Conservation (phyloP, 2,113 vertebrate genomes). For the Macroglossus sobrinus region DNA sequence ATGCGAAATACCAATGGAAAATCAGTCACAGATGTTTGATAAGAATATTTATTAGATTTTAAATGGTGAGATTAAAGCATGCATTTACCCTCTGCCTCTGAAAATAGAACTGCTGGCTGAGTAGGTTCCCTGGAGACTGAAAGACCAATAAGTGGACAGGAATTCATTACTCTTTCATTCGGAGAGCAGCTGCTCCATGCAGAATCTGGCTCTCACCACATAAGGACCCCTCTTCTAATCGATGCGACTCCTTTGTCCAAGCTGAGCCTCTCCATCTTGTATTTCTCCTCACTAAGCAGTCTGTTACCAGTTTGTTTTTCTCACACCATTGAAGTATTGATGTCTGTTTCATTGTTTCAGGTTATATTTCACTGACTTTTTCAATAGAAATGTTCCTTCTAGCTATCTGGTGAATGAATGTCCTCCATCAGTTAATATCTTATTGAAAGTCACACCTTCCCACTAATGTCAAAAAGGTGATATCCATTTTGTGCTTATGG, state of each 20-base stretch:
- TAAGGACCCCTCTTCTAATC: not conserved
- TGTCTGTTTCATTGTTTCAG: not conserved
- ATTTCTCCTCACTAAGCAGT: constrained; percentile 47
- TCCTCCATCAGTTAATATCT: not conserved
- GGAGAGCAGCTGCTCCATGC: constrained; percentile 6
- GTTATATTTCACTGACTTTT: constrained; percentile 43
- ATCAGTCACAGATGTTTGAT: constrained; percentile 20
- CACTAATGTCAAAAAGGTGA: not conserved
- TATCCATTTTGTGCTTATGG: not conserved
- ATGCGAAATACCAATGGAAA: not conserved
- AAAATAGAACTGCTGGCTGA: constrained; percentile 50
- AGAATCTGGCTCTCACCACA: not conserved
- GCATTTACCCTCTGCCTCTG: constrained; percentile 24
- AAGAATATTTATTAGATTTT: constrained; percentile 27
- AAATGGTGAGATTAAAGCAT: constrained; percentile 26
- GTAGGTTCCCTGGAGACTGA: constrained; percentile 28
- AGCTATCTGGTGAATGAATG: not conserved
- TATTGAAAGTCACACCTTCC: not conserved
- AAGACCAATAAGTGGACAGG: constrained; percentile 14
- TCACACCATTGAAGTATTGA: not conserved
- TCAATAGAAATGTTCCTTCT: not conserved
- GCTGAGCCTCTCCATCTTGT: constrained; percentile 8
- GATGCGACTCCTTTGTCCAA: constrained; percentile 5
- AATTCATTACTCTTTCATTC: constrained; percentile 41
- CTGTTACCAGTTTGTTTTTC: not conserved